Percentiles rank a stretch among this genome's conserved stretches.
Conservation (phyloP, 2,888 invertebrate genomes). For the Seira musarum region DNA sequence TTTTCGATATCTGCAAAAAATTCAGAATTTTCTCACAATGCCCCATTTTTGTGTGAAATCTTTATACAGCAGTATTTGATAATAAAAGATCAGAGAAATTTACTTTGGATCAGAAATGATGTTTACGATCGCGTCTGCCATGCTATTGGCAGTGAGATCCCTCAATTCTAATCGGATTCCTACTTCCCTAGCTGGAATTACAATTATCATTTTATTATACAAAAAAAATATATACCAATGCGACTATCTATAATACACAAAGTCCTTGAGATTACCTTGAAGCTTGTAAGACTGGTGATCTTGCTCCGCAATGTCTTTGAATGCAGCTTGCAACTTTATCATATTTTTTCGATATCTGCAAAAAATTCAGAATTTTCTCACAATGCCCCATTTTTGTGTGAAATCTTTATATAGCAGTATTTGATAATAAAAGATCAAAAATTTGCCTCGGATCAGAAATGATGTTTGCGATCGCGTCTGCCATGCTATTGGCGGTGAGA, state of each 20-base stretch:
- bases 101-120: conserved; percentile 64
- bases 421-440: too few relatives aligned
- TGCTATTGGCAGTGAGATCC: conserved; percentile 20
- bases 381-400: neutral
- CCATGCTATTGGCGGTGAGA: conserved; percentile 12
- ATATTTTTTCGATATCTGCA: conserved; percentile 50
- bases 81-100: too few relatives aligned
- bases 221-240: neutral
- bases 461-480: conserved; percentile 57
- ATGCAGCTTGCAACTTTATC: conserved; percentile 31
- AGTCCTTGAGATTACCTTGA: too few relatives aligned
- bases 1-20: conserved; percentile 46
- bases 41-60: neutral
- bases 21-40: too few relatives aligned
- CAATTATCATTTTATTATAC: too few relatives aligned
- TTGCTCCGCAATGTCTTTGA: conserved; percentile 51
- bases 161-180: conserved; percentile 59
- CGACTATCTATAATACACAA: too few relatives aligned
- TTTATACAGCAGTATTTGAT: neutral
- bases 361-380: neutral
- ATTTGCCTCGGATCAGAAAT: conserved; percentile 61
- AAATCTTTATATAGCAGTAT: neutral
- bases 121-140: conserved; percentile 47
- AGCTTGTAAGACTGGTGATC: neutral
- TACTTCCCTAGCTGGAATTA: conserved; percentile 40